Evolutionary conservation across 2,888 invertebrate species (phyloP).

Genomic region (Euproctis similis): DNA sequence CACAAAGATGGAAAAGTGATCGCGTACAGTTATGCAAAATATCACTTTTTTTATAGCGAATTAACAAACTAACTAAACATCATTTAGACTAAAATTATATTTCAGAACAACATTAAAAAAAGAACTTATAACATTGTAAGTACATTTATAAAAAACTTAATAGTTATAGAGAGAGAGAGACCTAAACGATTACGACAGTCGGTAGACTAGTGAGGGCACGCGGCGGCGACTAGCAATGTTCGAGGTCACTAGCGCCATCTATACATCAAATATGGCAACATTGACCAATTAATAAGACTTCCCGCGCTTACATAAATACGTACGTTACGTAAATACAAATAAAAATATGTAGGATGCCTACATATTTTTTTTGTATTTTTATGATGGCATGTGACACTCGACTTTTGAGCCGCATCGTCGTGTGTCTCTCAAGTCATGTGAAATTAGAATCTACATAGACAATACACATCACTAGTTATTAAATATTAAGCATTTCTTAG

Average conservation of each 20-base stretch:
- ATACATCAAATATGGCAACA: neutral
- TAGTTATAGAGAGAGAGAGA: constrained; percentile 17
- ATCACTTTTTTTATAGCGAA: neutral
- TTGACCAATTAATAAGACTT: no score
- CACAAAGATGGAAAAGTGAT: no score
- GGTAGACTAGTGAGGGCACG: constrained; percentile 5
- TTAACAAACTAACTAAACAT: neutral
- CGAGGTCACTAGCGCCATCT: constrained; percentile 1
- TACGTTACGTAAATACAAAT: no score
- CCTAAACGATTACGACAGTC: constrained; percentile 13
- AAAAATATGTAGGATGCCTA: no score
- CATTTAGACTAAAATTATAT: no score
- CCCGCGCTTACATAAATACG: no score
- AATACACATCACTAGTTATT: constrained; percentile 11
- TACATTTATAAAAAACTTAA: constrained; percentile 18
- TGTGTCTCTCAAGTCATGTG: constrained; percentile 1
- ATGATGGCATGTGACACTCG: no score
- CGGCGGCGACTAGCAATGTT: neutral
- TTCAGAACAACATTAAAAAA: constrained; percentile 18
- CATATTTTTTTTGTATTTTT: no score
- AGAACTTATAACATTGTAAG: constrained; percentile 18
- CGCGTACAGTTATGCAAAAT: no score
- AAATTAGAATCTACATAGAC: constrained; percentile 10
- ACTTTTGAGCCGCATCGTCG: neutral
- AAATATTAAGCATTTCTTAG: constrained; percentile 16